Evolutionary conservation across 2,113 vertebrate species (phyloP).

Genomic region (Motacilla alba): DNA sequence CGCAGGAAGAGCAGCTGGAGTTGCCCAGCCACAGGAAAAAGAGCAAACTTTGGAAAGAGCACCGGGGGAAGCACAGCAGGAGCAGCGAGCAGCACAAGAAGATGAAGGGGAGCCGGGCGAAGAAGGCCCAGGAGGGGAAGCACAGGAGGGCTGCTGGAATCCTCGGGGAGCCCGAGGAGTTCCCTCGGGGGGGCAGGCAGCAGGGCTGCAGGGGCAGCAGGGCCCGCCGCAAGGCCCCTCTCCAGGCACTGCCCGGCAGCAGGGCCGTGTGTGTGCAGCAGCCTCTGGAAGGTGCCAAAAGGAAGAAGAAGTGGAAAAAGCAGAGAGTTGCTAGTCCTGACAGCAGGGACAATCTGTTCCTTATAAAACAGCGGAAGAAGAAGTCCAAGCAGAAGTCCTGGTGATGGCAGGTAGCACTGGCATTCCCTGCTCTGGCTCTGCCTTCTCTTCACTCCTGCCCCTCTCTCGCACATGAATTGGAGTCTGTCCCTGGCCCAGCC

Average conservation of each 20-base stretch:
- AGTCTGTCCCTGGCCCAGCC: not conserved
- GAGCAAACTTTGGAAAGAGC: slow-evolving; percentile 34
- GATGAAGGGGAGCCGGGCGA: not conserved
- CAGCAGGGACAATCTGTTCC: slow-evolving; percentile 63
- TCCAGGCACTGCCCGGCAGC: not conserved
- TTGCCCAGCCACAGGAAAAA: not conserved
- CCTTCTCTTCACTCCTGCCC: not conserved
- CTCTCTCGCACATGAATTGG: not conserved
- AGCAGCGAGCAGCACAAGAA: not conserved
- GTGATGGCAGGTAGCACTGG: not conserved
- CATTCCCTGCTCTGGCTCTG: not conserved
- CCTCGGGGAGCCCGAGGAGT: not conserved
- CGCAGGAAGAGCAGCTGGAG: not conserved
- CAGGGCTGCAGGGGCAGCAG: not conserved
- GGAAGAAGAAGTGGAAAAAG: slow-evolving; percentile 32
- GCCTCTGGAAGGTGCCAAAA: not conserved
- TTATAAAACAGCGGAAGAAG: slow-evolving; percentile 76
- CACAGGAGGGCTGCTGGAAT: not conserved
- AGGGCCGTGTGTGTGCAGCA: not conserved
- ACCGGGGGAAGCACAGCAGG: not conserved
- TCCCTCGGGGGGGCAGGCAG: slow-evolving; percentile 51
- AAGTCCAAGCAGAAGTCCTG: slow-evolving; percentile 56
- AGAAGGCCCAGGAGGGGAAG: not conserved
- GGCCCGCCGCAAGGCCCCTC: not conserved
- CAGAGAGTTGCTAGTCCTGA: not conserved